Evolutionary conservation across 2,797 vertebrate genomes (phyloP), one percentile per base, ranked within the genome.

Genomic region (Ptychadena robeensis): DNA sequence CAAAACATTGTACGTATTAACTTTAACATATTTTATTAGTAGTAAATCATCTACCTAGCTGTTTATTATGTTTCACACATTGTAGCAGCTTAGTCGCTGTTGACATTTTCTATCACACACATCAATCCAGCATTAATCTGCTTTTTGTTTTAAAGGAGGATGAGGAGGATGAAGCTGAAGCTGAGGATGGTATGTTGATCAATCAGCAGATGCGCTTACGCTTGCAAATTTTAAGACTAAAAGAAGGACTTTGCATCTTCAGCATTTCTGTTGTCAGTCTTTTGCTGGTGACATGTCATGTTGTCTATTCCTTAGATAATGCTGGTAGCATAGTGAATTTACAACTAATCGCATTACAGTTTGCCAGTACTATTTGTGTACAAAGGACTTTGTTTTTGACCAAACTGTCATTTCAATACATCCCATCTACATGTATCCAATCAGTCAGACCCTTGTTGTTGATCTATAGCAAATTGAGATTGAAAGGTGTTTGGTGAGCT

Each of bases 151-250:
- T 74, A 28, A 66, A 95, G 96, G 97, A 99, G 88, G 97, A 98
- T 71, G 97, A 98, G 71, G 94, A 95, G 73, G 94, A 95, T 0
- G 94, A 97, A 32, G 97, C 97, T 31, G 96, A 97, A n/a, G n/a
- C n/a, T 25, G 93, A 94, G 0, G 93, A 93, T 79, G 95, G 95
- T 95, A 92, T 88, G 95, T n/a, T 44, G 71, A 73, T 4, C 80
- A 73, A 70, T 86, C 59, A n/a, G 14, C 65, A 61, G 44, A 61
- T 69, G 67, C n/a, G n/a, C 59, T 59, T 59, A n/a, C 3, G 53
- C 25, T 59, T 59, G 18, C 53, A 25, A 12, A n/a, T 59, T 59
- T 27, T 61, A 25, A 61, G 8, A 9, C 59, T 1, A 4, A 61
- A 61, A 61, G 57, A 9, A 61, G n/a, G 25, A 27, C n/a, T 61